A percentile compares a stretch with the other conserved stretches of the same genome.
Evolutionary conservation across 2,888 invertebrate species (phyloP).

Genomic region (Dryobota labecula): DNA sequence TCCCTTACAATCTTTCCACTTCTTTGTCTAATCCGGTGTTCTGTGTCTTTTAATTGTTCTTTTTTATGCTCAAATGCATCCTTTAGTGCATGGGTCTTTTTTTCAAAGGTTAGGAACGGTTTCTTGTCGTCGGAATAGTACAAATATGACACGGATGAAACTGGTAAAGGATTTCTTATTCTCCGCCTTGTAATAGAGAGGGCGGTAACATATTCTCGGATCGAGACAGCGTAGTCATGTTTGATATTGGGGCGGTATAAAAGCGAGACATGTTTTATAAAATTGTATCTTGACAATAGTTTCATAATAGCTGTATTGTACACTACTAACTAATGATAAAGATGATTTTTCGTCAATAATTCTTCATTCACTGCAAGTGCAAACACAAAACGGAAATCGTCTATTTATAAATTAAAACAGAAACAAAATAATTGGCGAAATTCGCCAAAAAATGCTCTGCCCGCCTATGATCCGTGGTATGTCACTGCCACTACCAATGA

Average conservation of each 20-base stretch:
- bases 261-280: slow-evolving; percentile 73
- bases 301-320: slow-evolving; percentile 72
- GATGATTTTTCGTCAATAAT: slow-evolving; percentile 8
- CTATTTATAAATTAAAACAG: slow-evolving; percentile 12
- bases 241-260: slow-evolving; percentile 64
- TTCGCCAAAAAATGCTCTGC: slow-evolving; percentile 29
- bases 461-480: background rate
- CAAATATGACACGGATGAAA: slow-evolving; percentile 73
- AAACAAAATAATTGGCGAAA: slow-evolving; percentile 24
- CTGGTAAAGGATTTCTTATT: slow-evolving; percentile 67
- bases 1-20: slow-evolving; percentile 86
- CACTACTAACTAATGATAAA: slow-evolving; percentile 3
- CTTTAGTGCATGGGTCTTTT: slow-evolving; percentile 88
- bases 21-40: slow-evolving; percentile 86
- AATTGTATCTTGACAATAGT: slow-evolving; percentile 71
- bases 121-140: slow-evolving; percentile 84
- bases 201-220: slow-evolving; percentile 68
- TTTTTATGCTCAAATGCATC: slow-evolving; percentile 91
- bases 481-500: no score
- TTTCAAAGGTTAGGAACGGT: slow-evolving; percentile 82
- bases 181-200: slow-evolving; percentile 66
- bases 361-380: slow-evolving; percentile 22
- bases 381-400: slow-evolving; percentile 20
- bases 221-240: slow-evolving; percentile 66
- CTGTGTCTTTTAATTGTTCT: slow-evolving; percentile 91